Evolutionary conservation across 1,140 invertebrate species (phyloP).

Genomic region (Idris sp.): DNA sequence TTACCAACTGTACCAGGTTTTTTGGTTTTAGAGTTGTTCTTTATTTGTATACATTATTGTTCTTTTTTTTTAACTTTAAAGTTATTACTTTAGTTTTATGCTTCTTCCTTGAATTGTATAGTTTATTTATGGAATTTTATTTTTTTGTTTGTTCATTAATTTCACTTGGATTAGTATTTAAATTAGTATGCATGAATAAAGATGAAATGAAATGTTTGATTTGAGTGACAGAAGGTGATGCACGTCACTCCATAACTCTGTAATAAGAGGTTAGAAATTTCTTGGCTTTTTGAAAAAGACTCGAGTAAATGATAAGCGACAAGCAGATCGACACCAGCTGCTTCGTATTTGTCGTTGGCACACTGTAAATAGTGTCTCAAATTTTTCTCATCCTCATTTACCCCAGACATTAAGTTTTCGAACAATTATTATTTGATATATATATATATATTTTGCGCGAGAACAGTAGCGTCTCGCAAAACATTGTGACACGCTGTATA

Average conservation of each 20-base stretch:
- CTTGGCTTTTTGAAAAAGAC: conserved; percentile 53
- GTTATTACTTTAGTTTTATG: too few species aligned
- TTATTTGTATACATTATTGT: too few species aligned
- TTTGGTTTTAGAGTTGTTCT: too few species aligned
- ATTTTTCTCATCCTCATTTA: conserved; percentile 49
- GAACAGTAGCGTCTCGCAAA: conserved; percentile 72
- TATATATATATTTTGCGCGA: too few species aligned
- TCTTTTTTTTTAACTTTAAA: too few species aligned
- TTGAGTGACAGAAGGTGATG: conserved; percentile 43
- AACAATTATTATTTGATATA: conserved; percentile 78
- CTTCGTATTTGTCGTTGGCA: conserved; percentile 74
- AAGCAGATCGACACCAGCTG: conserved; percentile 76
- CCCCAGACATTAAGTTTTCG: conserved; percentile 68
- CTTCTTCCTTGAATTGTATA: too few species aligned
- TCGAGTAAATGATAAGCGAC: conserved; percentile 71
- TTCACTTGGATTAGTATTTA: too few species aligned
- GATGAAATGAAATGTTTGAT: too few species aligned
- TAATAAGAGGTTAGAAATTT: conserved; percentile 62
- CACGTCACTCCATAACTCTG: conserved; percentile 34
- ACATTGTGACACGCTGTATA: conserved; percentile 70
- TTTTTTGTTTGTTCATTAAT: too few species aligned
- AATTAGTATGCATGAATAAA: too few species aligned
- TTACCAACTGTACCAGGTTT: too few species aligned
- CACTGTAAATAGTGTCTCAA: conserved; percentile 71
- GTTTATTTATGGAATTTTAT: too few species aligned